These are phyloP conservation scores for Aspidoscelis tigris DNA, from an alignment of 2,113 vertebrate genomes.

Conservation along the genomic window DNA sequence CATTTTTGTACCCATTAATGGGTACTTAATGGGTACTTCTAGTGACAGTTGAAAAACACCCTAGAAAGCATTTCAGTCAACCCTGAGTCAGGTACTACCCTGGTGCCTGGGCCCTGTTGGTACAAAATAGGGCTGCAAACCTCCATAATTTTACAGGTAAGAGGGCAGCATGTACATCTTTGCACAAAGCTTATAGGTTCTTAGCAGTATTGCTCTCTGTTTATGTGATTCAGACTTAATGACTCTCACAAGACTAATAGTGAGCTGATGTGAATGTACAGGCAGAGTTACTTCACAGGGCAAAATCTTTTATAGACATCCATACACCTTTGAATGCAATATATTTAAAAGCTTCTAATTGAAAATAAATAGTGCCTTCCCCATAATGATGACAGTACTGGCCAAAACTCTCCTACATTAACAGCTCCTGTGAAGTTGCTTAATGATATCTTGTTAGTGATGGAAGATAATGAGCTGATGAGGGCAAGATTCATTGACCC, in stretches of 20 bases:
- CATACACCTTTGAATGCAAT: slow-evolving; percentile 33
- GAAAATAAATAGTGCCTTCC: slow-evolving; percentile 31
- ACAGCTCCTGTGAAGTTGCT: slow-evolving; percentile 61
- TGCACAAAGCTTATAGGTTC: neutral
- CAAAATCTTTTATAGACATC: neutral
- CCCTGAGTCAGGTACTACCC: neutral
- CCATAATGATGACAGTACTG: slow-evolving; percentile 41
- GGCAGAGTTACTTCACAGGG: slow-evolving; percentile 15
- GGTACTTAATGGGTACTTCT: too few species aligned
- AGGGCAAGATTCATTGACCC: slow-evolving; percentile 80
- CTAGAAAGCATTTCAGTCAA: neutral
- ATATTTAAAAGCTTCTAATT: slow-evolving; percentile 32
- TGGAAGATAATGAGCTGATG: slow-evolving; percentile 77
- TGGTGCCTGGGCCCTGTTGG: neutral
- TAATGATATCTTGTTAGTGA: slow-evolving; percentile 75
- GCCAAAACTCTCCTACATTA: slow-evolving; percentile 44
- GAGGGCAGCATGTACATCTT: too few species aligned
- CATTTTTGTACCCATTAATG: too few species aligned
- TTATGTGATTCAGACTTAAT: neutral
- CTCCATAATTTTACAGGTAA: neutral
- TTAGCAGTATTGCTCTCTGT: neutral
- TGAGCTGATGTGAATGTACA: neutral
- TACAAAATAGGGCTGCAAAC: neutral
- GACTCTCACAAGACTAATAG: slow-evolving; percentile 23
- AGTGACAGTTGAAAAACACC: too few species aligned